A percentile compares a stretch with the other conserved stretches of the same genome.
phyloP scores from a whole-genome alignment of 2,888 invertebrate genomes.

The Molorchus minor region DNA sequence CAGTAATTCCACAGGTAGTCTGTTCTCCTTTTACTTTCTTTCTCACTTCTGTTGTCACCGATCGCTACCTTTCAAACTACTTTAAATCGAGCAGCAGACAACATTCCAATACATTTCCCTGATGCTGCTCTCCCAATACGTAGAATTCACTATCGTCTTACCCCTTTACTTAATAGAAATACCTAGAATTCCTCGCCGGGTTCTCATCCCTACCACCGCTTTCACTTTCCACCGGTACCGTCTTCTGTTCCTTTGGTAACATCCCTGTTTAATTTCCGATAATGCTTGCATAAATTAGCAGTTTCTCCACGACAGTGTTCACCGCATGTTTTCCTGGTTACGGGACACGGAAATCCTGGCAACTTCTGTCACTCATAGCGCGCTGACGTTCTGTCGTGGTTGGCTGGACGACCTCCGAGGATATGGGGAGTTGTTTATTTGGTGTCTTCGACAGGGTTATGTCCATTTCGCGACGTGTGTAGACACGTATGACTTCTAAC shows the following conservation, averaged over 20 bases:
- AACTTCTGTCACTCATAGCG: constrained; percentile 58
- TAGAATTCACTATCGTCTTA: constrained; percentile 61
- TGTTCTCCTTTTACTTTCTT: too few species aligned
- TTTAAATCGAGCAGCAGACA: not conserved
- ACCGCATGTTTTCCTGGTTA: constrained; percentile 45
- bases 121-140: constrained; percentile 53
- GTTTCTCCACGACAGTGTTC: constrained; percentile 26
- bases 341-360: constrained; percentile 47
- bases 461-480: not conserved
- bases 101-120: constrained; percentile 22
- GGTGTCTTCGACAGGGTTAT: not conserved
- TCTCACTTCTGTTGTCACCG: too few species aligned
- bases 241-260: constrained; percentile 56
- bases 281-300: constrained; percentile 60
- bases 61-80: not conserved
- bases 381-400: constrained; percentile 23
- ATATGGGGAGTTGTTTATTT: not conserved
- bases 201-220: constrained; percentile 29
- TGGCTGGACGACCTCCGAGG: constrained; percentile 12
- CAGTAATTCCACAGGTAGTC: too few species aligned
- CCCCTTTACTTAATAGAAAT: constrained; percentile 58
- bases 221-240: constrained; percentile 36
- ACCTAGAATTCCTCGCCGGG: constrained; percentile 49
- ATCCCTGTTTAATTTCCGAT: constrained; percentile 58
- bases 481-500: not conserved